phyloP scores from a whole-genome alignment of 1,140 invertebrate species.

The Nautilus pompilius region DNA sequence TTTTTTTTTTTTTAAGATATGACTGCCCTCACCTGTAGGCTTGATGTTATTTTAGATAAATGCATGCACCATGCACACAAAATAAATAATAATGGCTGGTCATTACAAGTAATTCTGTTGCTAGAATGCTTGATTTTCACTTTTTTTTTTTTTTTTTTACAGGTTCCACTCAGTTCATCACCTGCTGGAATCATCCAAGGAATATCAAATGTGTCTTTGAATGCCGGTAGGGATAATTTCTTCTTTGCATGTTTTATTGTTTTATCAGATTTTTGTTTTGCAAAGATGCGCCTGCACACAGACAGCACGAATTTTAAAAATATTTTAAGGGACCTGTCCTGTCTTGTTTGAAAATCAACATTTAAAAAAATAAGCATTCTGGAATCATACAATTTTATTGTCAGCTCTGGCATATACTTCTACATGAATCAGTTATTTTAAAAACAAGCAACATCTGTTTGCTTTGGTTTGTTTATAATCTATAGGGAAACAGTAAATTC shows the following conservation, averaged over 20 bases:
- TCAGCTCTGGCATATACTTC: not conserved
- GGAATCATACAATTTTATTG: not conserved
- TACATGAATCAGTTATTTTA: conserved; percentile 1
- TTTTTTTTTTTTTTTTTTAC: conserved; percentile 6
- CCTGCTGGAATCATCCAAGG: conserved; percentile 18
- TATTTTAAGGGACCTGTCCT: not conserved
- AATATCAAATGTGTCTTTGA: conserved; percentile 39
- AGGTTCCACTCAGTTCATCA: conserved; percentile 32
- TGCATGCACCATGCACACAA: no score
- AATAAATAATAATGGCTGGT: no score
- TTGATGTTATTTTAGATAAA: not conserved
- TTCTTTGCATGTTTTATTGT: not conserved
- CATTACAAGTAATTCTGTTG: no score
- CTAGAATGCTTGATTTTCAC: no score
- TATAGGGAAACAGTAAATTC: no score
- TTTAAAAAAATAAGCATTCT: not conserved
- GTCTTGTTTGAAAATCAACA: not conserved
- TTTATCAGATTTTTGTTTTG: not conserved
- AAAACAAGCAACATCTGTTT: not conserved
- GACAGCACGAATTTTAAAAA: not conserved
- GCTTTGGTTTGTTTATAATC: no score
- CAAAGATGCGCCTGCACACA: not conserved
- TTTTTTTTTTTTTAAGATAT: not conserved
- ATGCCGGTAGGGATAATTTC: conserved; percentile 28
- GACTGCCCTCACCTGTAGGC: not conserved